Conservation (phyloP, 92 coral and sea anemone species). For the Epizoanthus illoricatus region DNA sequence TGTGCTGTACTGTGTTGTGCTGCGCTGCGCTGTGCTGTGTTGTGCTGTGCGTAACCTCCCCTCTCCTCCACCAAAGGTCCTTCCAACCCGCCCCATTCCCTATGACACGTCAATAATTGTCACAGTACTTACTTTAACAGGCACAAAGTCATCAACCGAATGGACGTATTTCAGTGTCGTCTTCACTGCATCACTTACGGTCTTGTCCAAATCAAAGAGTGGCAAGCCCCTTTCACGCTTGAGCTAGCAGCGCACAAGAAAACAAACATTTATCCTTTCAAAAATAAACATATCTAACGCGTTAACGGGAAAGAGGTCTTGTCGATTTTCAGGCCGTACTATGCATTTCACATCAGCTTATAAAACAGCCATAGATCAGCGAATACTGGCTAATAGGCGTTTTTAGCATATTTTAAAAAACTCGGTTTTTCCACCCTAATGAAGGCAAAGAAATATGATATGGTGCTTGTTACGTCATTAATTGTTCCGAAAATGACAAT, state of each 20-base stretch:
- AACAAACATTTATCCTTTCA: not conserved
- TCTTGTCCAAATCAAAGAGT: slow-evolving; percentile 74
- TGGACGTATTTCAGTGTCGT: slow-evolving; percentile 64
- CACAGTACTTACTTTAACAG: slow-evolving; percentile 52
- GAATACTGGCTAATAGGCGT: too few species aligned
- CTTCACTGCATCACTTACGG: slow-evolving; percentile 50
- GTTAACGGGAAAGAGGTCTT: too few species aligned
- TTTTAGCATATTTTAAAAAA: too few species aligned
- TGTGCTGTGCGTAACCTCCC: not conserved
- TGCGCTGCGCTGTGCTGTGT: not conserved
- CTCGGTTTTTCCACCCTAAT: too few species aligned
- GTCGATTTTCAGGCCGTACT: too few species aligned
- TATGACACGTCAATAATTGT: not conserved
- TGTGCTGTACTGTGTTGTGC: not conserved
- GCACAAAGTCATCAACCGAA: slow-evolving; percentile 53
- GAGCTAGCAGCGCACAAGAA: slow-evolving; percentile 31
- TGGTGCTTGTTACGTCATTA: too few species aligned
- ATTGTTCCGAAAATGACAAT: too few species aligned
- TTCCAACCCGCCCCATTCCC: too few species aligned
- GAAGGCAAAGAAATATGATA: too few species aligned
- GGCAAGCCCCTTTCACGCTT: slow-evolving; percentile 79
- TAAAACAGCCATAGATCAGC: too few species aligned
- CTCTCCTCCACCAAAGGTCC: not conserved
- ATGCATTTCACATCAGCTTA: too few species aligned
- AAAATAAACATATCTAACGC: too few species aligned